Evolutionary conservation across 2,888 invertebrate genomes (phyloP), one percentile per base, ranked within the genome.

Genomic region (Limenitis camilla): DNA sequence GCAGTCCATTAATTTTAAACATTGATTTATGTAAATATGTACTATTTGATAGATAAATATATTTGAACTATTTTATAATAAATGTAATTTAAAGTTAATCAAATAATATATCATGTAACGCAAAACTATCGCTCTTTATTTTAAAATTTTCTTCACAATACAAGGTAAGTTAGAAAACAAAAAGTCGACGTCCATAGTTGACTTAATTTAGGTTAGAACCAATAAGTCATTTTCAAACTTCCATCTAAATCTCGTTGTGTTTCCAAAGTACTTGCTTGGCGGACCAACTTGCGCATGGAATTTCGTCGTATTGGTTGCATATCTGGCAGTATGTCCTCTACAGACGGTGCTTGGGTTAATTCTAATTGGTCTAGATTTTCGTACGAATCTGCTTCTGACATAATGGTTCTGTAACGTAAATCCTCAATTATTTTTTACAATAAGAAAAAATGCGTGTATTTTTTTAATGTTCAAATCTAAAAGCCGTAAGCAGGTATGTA

Each of bases 161-260:
- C 5, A 36, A 45, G 28, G 7, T 5, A 35, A 45, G 36, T 36
- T 11, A 36, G 8, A 45, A 19, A 19, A 19, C 19, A 19, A 19
- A 19, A 19, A 19, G 19, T 19, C 19, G 1, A 19, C 19, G 19
- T 19, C 19, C 3, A 19, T 3, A 52, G 51, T 44, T 51, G 30
- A 10, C 5, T 49, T 49, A 46, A 30, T 33, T 28, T 36, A 8
- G 40, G 40, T 78, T 88, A 95, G 81, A 95, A 95, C 96, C 96
- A 96, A 76, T 95, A 95, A 0, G 95, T 94, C 89, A 96, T 91
- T 74, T 92, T 94, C 77, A 96, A 93, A 46, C 91, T 92, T 9
- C 96, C 96, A 67, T 94, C 92, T 1, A 90, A 88, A 63, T 93
- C 92, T 55, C 92, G 89, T 58, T 95, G 95, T 1, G 95, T 95